Conservation (phyloP, 2,797 vertebrate genomes). For the Paguma larvata region DNA sequence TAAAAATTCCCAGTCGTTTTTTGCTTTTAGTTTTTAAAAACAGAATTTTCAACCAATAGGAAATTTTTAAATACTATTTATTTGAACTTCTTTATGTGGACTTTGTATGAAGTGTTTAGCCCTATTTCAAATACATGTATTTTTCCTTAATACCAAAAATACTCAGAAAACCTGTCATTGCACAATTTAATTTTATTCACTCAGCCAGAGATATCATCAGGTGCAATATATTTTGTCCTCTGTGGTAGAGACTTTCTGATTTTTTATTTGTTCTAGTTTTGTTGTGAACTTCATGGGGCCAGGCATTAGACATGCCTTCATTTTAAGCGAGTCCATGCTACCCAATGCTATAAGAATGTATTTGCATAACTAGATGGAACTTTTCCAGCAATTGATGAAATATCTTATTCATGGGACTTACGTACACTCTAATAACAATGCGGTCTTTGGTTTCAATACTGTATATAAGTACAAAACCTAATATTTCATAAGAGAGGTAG, state of each 20-base stretch:
- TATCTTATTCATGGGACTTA: constrained; percentile 68
- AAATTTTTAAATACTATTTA: constrained; percentile 2
- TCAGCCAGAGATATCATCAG: not conserved
- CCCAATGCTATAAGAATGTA: constrained; percentile 53
- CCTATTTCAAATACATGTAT: constrained; percentile 14
- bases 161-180: constrained; percentile 36
- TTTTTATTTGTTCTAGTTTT: constrained; percentile 76
- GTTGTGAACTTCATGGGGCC: constrained; percentile 69
- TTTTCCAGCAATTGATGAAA: constrained; percentile 73
- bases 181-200: not conserved
- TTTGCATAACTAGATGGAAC: constrained; percentile 55
- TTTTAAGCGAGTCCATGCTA: constrained; percentile 56
- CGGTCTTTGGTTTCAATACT: constrained; percentile 59
- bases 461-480: constrained; percentile 22
- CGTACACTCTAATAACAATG: constrained; percentile 47
- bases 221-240: not conserved
- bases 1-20: not conserved
- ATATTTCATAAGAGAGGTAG: constrained; percentile 54
- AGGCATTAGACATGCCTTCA: not conserved
- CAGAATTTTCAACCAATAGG: not conserved
- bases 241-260: constrained; percentile 51
- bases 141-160: constrained; percentile 29
- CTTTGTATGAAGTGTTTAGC: not conserved
- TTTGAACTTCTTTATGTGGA: not conserved
- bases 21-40: constrained; percentile 26